phyloP scores from a whole-genome alignment of 2,113 vertebrate genomes.

The Steatornis caripensis region DNA sequence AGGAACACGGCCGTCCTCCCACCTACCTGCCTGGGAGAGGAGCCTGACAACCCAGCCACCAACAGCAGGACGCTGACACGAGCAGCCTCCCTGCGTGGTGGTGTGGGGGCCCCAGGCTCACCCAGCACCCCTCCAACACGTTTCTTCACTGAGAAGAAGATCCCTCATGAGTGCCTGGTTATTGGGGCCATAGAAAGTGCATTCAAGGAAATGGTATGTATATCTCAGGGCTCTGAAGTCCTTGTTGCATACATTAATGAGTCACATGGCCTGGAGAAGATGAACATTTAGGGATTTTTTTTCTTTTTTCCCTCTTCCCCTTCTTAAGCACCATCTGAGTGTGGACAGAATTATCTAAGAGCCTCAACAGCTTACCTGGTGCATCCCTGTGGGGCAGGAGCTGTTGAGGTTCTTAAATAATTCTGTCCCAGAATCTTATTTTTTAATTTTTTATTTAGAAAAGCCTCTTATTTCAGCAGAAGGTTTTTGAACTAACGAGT shows the following conservation, averaged over 20 bases:
- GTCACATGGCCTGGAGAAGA: background rate
- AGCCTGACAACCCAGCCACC: conserved; percentile 71
- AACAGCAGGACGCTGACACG: conserved; percentile 84
- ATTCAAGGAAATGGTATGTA: conserved; percentile 94
- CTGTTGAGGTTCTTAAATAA: too few relatives aligned
- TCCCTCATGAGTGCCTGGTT: conserved; percentile 91
- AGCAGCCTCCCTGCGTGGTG: conserved; percentile 86
- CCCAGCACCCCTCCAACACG: conserved; percentile 85
- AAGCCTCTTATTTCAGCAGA: background rate
- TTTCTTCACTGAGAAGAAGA: conserved; percentile 96
- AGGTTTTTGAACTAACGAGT: background rate
- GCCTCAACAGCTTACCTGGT: background rate
- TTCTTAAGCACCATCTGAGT: background rate
- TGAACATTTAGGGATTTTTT: background rate
- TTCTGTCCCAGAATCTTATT: too few relatives aligned
- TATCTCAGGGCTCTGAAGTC: background rate
- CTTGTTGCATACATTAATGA: background rate
- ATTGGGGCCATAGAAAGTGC: conserved; percentile 95
- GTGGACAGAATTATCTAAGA: background rate
- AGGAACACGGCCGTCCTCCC: conserved; percentile 77
- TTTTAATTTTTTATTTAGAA: background rate
- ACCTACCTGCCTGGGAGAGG: conserved; percentile 89
- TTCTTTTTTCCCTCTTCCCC: background rate
- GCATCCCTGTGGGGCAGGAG: background rate
- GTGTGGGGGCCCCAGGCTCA: conserved; percentile 85